Evolutionary conservation across 2,113 vertebrate genomes (phyloP).

Genomic region (Salminus brasiliensis): DNA sequence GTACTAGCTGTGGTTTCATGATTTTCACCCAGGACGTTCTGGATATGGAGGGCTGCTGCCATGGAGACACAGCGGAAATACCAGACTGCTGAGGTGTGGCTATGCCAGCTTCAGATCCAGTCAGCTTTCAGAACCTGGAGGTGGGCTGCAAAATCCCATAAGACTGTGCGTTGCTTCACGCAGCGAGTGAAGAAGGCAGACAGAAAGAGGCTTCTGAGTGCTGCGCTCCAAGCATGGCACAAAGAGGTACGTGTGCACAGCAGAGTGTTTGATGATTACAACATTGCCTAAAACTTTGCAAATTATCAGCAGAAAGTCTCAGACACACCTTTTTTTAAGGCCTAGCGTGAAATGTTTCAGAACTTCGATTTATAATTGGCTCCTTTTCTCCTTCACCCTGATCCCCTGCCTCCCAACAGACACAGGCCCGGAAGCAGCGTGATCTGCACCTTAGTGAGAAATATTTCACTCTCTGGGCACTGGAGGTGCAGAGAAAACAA

Average conservation of each 20-base stretch:
- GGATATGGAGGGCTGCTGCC: conserved; percentile 2
- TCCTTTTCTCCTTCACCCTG: not conserved
- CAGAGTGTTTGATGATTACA: not conserved
- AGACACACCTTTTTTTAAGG: not conserved
- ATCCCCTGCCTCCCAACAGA: not conserved
- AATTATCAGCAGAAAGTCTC: not conserved
- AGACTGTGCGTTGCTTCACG: not conserved
- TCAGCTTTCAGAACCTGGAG: conserved; percentile 36
- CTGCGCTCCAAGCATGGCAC: not conserved
- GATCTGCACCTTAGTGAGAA: conserved; percentile 15
- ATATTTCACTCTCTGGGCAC: conserved; percentile 24
- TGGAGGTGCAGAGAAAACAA: not conserved
- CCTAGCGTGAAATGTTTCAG: not conserved
- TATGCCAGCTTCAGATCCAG: not conserved
- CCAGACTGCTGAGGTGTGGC: not conserved
- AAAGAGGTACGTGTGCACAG: not conserved
- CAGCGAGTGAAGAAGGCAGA: not conserved
- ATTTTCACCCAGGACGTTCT: conserved; percentile 22
- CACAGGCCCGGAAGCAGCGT: not conserved
- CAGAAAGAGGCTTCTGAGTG: conserved; percentile 17
- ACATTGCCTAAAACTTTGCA: too few species aligned
- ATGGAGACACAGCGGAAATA: not conserved
- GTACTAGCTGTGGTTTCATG: not conserved
- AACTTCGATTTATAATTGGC: not conserved
- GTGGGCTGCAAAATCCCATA: not conserved